Conservation (phyloP, 2,113 vertebrate species). For the Antechinus flavipes region DNA sequence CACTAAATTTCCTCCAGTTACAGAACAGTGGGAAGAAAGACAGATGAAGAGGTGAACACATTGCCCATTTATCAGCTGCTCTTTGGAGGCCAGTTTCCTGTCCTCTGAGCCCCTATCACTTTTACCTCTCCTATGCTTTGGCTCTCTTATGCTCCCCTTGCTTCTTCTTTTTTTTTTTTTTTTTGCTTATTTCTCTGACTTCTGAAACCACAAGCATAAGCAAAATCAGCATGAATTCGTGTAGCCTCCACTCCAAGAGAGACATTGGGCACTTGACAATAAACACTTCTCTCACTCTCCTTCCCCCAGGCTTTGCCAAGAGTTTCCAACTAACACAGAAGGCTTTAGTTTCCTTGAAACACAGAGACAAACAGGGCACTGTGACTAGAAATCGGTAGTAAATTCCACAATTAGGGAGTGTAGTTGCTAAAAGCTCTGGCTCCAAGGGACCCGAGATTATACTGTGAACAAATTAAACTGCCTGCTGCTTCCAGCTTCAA, state of each 20-base stretch:
- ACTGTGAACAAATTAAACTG: constrained; percentile 70
- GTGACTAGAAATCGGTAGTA: constrained; percentile 54
- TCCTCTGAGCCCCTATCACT: not conserved
- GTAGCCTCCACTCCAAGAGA: not conserved
- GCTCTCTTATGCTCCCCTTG: not conserved
- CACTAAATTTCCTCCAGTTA: constrained; percentile 56
- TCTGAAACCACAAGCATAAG: constrained; percentile 21
- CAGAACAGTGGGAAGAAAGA: constrained; percentile 2
- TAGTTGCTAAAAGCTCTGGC: constrained; percentile 69
- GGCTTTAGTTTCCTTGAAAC: constrained; percentile 42
- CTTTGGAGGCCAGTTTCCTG: constrained; percentile 7
- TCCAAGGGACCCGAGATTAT: constrained; percentile 65
- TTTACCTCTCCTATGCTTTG: not conserved
- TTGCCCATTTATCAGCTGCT: not conserved
- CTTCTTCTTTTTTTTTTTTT: not conserved
- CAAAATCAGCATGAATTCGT: not conserved
- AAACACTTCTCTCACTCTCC: not conserved
- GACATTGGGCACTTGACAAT: not conserved
- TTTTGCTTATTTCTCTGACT: not conserved
- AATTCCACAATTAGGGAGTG: constrained; percentile 69
- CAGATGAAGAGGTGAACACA: not conserved
- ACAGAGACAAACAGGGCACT: constrained; percentile 43
- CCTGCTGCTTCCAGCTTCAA: constrained; percentile 65
- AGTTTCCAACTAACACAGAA: constrained; percentile 39
- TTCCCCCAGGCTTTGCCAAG: not conserved